phyloP scores from a whole-genome alignment of 2,888 invertebrate species.

The Prostheceraeus crozeri region DNA sequence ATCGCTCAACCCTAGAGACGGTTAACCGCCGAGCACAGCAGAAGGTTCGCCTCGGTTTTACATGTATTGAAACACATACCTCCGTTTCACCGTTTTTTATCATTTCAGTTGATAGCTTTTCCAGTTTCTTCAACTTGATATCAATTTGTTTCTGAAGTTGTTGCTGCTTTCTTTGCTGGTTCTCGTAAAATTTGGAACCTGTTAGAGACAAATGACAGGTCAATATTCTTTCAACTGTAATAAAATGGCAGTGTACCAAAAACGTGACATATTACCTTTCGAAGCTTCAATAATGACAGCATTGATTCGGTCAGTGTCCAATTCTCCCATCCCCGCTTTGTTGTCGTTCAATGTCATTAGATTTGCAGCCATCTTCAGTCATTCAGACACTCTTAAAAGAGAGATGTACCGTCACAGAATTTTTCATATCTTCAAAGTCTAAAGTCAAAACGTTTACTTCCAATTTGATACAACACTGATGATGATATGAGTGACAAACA shows the following conservation, averaged over 20 bases:
- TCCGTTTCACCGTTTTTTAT: slow-evolving; percentile 46
- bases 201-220: no score
- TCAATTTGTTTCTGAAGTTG: slow-evolving; percentile 58
- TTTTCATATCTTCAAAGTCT: no score
- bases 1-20: not conserved
- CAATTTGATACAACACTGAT: not conserved
- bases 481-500: no score
- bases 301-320: slow-evolving; percentile 57
- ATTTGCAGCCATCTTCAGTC: no score
- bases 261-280: slow-evolving; percentile 53
- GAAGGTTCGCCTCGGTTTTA: slow-evolving; percentile 20
- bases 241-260: not conserved
- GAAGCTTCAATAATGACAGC: slow-evolving; percentile 55
- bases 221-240: no score
- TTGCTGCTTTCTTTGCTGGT: slow-evolving; percentile 59
- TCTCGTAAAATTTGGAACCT: slow-evolving; percentile 61
- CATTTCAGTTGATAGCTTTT: slow-evolving; percentile 48
- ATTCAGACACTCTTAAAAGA: no score
- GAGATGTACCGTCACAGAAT: no score
- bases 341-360: slow-evolving; percentile 54
- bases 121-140: slow-evolving; percentile 49
- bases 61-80: slow-evolving; percentile 42
- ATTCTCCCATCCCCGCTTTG: slow-evolving; percentile 59
- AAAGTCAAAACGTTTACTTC: not conserved
- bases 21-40: not conserved